Percentiles rank a stretch among this genome's conserved stretches.
Conservation (phyloP, 2,113 vertebrate genomes). For the Phaethon lepturus region DNA sequence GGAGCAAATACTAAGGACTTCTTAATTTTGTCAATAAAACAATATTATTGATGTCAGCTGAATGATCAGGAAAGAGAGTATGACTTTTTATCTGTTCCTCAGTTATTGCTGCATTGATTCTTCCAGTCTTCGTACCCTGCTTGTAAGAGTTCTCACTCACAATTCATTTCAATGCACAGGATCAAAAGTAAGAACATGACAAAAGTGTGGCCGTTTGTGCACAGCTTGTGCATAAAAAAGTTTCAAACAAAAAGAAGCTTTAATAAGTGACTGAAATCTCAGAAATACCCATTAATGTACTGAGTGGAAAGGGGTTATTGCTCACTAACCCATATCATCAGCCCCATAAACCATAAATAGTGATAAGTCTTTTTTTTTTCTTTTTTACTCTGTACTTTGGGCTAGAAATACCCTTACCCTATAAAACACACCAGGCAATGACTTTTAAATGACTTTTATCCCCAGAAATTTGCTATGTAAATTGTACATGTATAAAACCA, state of each 20-base stretch:
- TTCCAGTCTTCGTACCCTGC: not conserved
- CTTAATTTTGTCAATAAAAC: not conserved
- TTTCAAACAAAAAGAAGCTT: not conserved
- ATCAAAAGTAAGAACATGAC: not conserved
- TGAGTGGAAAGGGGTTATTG: not conserved
- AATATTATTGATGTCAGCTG: not conserved
- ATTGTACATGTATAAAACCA: not conserved
- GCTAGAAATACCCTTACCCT: not conserved
- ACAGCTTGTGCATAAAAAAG: not conserved
- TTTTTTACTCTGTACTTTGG: not conserved
- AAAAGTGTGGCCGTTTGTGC: not conserved
- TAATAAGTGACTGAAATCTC: not conserved
- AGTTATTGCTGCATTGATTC: not conserved
- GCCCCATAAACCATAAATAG: not conserved
- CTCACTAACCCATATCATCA: not conserved
- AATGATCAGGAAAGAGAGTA: not conserved
- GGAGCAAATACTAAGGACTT: not conserved
- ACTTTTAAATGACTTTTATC: not conserved
- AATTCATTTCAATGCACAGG: not conserved
- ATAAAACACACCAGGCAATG: not conserved
- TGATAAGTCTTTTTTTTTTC: not conserved
- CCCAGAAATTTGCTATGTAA: not conserved
- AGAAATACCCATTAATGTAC: not conserved
- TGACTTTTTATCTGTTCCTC: not conserved
- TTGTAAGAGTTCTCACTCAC: not conserved